A percentile compares a stretch with the other conserved stretches of the same genome.
Evolutionary conservation across 1,140 invertebrate genomes (phyloP).

Genomic region (Aphis gossypii): DNA sequence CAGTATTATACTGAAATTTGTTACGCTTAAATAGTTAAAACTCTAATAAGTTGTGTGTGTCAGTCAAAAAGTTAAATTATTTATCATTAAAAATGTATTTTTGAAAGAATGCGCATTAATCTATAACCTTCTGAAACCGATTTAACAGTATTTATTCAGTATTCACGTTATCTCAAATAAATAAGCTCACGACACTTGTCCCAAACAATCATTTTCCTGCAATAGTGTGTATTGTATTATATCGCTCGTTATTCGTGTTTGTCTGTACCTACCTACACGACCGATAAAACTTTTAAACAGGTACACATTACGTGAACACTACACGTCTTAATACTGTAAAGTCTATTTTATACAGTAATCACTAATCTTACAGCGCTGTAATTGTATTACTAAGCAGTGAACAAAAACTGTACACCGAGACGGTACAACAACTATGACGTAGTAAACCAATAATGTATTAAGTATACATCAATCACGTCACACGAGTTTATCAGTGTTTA

Average conservation of each 20-base stretch:
- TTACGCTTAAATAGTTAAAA: too few relatives aligned
- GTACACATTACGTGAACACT: neutral
- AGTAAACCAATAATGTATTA: neutral
- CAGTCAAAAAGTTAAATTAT: neutral
- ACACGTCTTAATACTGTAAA: neutral
- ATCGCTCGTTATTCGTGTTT: neutral
- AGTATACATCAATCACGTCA: constrained; percentile 3
- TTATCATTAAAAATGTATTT: neutral
- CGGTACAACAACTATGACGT: neutral
- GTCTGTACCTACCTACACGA: too few relatives aligned
- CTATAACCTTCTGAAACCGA: too few relatives aligned
- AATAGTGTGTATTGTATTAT: neutral
- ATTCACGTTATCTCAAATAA: neutral
- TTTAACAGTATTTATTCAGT: neutral
- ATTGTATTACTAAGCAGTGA: neutral
- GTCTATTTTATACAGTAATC: neutral
- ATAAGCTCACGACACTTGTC: neutral
- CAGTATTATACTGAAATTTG: too few relatives aligned
- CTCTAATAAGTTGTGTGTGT: neutral
- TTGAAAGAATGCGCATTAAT: too few relatives aligned
- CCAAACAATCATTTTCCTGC: neutral
- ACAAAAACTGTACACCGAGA: neutral
- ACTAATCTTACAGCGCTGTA: neutral
- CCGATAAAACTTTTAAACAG: neutral
- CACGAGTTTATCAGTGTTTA: neutral